Evolutionary conservation across 2,888 invertebrate genomes (phyloP), one percentile per base, ranked within the genome.

Genomic region (Griposia aprilina): DNA sequence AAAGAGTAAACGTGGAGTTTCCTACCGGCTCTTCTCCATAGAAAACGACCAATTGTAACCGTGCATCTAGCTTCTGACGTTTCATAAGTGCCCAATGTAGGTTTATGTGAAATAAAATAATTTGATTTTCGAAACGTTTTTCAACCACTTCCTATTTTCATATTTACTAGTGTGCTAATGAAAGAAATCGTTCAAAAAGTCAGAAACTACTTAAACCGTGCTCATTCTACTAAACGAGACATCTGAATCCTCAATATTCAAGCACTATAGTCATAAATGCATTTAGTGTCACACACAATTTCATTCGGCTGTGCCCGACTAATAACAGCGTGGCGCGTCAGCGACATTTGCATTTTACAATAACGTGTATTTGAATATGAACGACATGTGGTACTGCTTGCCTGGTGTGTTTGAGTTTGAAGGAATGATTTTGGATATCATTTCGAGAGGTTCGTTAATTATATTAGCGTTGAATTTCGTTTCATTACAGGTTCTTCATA

Each of bases 331-430:
- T 13, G n/a, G 15, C 7, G 52, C 26, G 67, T 23, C 55, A 62
- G 20, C 17, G 59, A n/a, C 8, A 88, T 88, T 88, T 89, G 83
- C 88, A 88, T 89, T 88, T 88, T 88, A 84, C 87, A 82, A 88
- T 85, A 77, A 76, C 74, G 60, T 45, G 52, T 20, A 86, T 88
- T 84, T 83, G 84, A 89, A 89, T 89, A 86, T 81, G 73, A 68
- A 82, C 76, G 72, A 41, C 81, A 65, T 66, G 52, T 79, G 69
- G 55, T 26, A 45, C 7, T 23, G 36, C n/a, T 52, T 68, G 11
- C 30, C 11, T 26, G 36, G 10, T 52, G 36, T 79, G 26, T 77
- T 72, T 62, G 69, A 66, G 17, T 73, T 67, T 20, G 41, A 15
- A 17, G 17, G 13, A 13, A 17, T 26, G 26, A 36, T 77, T 76